These are phyloP conservation scores for Spisula solida DNA, from an alignment of 2,888 invertebrate species.

Conservation along the genomic window DNA sequence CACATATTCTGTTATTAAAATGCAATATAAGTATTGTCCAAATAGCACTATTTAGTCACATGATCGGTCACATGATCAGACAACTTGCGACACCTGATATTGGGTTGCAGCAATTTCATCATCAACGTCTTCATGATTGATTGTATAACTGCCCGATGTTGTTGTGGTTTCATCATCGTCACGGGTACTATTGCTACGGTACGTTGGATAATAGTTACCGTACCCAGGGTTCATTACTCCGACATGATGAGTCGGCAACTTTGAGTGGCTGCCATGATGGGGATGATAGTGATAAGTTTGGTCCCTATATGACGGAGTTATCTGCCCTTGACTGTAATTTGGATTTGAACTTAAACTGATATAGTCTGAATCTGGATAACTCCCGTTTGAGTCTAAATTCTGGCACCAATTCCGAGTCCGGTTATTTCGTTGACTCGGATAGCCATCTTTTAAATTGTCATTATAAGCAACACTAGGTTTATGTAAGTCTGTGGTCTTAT, in stretches of 20 bases:
- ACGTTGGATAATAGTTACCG: slow-evolving; percentile 55
- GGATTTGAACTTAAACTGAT: slow-evolving; percentile 52
- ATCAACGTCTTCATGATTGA: slow-evolving; percentile 74
- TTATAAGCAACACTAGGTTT: slow-evolving; percentile 44
- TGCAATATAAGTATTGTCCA: slow-evolving; percentile 15
- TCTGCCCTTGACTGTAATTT: slow-evolving; percentile 56
- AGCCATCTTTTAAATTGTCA: slow-evolving; percentile 44
- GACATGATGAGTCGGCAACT: slow-evolving; percentile 36
- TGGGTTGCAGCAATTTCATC: slow-evolving; percentile 67
- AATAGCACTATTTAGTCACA: slow-evolving; percentile 26
- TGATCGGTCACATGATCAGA: slow-evolving; percentile 29
- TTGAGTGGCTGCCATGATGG: slow-evolving; percentile 51
- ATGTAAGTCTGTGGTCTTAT: slow-evolving; percentile 45
- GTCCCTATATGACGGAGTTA: slow-evolving; percentile 36
- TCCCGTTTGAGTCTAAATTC: slow-evolving; percentile 54
- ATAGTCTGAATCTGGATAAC: slow-evolving; percentile 69
- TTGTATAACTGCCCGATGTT: slow-evolving; percentile 72
- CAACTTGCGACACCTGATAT: slow-evolving; percentile 49
- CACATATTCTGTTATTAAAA: slow-evolving; percentile 14
- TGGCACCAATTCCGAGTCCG: slow-evolving; percentile 57
- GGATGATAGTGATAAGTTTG: slow-evolving; percentile 43
- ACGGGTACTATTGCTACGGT: slow-evolving; percentile 62
- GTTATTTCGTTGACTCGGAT: slow-evolving; percentile 19
- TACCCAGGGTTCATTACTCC: slow-evolving; percentile 61
- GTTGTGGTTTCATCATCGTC: slow-evolving; percentile 71